phyloP scores from a whole-genome alignment of 1,140 invertebrate genomes.

The Dendroctonus valens region DNA sequence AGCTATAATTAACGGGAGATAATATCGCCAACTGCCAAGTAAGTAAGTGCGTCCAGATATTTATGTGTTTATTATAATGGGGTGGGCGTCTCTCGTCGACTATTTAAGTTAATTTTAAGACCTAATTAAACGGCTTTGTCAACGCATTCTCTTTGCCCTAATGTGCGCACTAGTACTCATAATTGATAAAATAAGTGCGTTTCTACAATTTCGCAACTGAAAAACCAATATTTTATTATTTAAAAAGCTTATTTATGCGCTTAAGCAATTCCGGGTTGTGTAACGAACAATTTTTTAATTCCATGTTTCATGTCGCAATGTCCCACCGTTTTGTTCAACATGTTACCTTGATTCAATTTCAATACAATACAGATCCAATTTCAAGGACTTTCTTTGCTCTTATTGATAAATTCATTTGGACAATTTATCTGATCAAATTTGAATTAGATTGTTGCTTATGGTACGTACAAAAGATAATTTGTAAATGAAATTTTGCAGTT shows the following conservation, averaged over 20 bases:
- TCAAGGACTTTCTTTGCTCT: slow-evolving; percentile 3
- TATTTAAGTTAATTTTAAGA: slow-evolving; percentile 15
- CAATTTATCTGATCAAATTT: too few species aligned
- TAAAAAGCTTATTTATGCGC: not conserved
- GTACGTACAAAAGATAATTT: too few species aligned
- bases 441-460: too few species aligned
- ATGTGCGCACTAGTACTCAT: not conserved
- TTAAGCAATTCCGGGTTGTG: slow-evolving; percentile 7
- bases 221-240: slow-evolving; percentile 8
- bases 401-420: slow-evolving; percentile 4
- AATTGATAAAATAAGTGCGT: not conserved
- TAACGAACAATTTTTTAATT: not conserved
- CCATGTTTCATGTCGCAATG: slow-evolving; percentile 1
- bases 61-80: slow-evolving; percentile 21
- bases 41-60: slow-evolving; percentile 12
- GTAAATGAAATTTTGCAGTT: too few species aligned
- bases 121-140: slow-evolving; percentile 8
- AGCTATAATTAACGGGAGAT: slow-evolving; percentile 25
- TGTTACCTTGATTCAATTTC: slow-evolving; percentile 6
- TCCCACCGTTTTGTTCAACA: not conserved
- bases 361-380: not conserved
- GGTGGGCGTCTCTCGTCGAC: slow-evolving; percentile 11
- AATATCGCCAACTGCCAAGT: slow-evolving; percentile 13
- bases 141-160: not conserved
- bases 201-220: not conserved